A percentile compares a stretch with the other conserved stretches of the same genome.
Evolutionary conservation across 2,888 invertebrate species (phyloP).

Genomic region (Cheilosia impressa): DNA sequence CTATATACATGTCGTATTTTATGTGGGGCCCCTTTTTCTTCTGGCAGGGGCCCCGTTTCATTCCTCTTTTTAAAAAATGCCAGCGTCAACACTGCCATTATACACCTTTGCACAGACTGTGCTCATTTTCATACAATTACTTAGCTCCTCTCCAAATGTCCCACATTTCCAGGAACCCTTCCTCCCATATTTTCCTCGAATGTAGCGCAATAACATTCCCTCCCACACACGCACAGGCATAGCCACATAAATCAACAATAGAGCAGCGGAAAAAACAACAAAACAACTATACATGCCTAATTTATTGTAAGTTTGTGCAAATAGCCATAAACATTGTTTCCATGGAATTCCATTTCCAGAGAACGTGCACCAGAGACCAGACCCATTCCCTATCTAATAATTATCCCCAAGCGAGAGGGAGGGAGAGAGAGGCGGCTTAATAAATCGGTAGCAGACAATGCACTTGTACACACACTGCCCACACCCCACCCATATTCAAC

Average conservation of each 20-base stretch:
- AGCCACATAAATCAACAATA: slow-evolving; percentile 61
- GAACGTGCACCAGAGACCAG: slow-evolving; percentile 64
- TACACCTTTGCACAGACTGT: too few relatives aligned
- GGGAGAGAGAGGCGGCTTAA: slow-evolving; percentile 13
- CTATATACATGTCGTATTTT: too few relatives aligned
- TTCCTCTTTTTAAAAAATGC: too few relatives aligned
- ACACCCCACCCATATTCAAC: not conserved
- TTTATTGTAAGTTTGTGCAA: slow-evolving; percentile 67
- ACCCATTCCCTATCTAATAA: slow-evolving; percentile 57
- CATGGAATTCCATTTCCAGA: slow-evolving; percentile 60
- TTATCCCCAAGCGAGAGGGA: slow-evolving; percentile 49
- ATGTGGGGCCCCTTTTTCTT: too few relatives aligned
- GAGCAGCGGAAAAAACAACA: slow-evolving; percentile 8
- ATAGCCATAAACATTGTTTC: slow-evolving; percentile 65
- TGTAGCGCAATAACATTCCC: slow-evolving; percentile 21
- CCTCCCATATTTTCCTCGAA: slow-evolving; percentile 37
- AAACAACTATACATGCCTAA: slow-evolving; percentile 28
- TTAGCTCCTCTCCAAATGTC: slow-evolving; percentile 11
- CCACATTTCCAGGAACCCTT: slow-evolving; percentile 32
- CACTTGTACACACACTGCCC: not conserved
- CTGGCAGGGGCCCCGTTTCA: too few relatives aligned
- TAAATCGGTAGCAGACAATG: slow-evolving; percentile 52
- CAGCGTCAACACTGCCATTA: too few relatives aligned
- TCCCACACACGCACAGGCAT: not conserved
- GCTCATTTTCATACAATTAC: too few relatives aligned